These are phyloP conservation scores for Sesia bembeciformis DNA, from an alignment of 2,888 invertebrate genomes.

Conservation along the genomic window DNA sequence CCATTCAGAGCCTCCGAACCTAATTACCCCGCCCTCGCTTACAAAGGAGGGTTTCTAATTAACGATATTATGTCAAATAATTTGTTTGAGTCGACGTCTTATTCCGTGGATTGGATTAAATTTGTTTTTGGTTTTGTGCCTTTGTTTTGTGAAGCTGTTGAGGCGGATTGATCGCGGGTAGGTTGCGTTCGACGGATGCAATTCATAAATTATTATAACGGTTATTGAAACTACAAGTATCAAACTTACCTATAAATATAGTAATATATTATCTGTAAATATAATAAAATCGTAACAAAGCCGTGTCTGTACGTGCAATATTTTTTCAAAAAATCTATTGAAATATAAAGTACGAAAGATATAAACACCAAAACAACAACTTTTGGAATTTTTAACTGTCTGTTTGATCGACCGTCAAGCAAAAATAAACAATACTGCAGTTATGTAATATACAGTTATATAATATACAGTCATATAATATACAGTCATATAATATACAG, in stretches of 20 bases:
- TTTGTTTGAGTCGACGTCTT: conserved; percentile 70
- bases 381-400: too few species aligned
- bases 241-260: too few species aligned
- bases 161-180: conserved; percentile 10
- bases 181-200: too few species aligned
- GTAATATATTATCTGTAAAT: background rate
- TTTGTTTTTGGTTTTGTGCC: conserved; percentile 43
- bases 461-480: too few species aligned
- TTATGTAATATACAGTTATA: too few species aligned
- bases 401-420: too few species aligned
- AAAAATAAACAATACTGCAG: too few species aligned
- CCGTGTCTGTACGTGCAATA: background rate
- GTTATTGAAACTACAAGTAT: too few species aligned
- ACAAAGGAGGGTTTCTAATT: conserved; percentile 72
- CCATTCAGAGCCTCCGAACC: conserved; percentile 71
- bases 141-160: conserved; percentile 47
- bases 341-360: too few species aligned
- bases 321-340: background rate
- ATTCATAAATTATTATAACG: too few species aligned
- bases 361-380: too few species aligned
- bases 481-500: too few species aligned
- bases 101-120: conserved; percentile 65
- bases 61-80: conserved; percentile 75
- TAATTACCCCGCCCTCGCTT: conserved; percentile 62
- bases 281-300: background rate